Base-by-base conservation (phyloP, 2,888 invertebrate species). In the Tubiluchus corallicola region DNA sequence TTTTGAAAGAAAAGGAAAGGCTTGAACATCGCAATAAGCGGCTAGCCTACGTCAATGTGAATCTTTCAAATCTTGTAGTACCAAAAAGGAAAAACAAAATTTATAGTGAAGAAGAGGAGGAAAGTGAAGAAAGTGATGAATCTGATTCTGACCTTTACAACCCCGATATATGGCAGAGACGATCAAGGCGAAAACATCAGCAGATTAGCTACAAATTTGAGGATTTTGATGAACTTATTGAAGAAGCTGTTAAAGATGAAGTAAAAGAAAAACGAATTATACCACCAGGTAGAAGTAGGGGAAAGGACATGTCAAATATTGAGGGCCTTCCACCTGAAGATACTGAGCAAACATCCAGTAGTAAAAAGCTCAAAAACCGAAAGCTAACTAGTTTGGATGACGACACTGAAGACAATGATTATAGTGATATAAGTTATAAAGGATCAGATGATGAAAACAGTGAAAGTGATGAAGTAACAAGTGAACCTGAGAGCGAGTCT, bases 171-270 rank as follows among this genome's bases (percentile, higher is more conserved):
- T n/a, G 29, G 29, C n/a, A 9, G 29, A 9, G 29, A 29, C 29
- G 58, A 21, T 78, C 87, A 47, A 67, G 87, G 53, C 72, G 90
- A 16, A 79, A 82, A 55, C 73, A 88, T 16, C 70, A 77, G 37
- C 52, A 54, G 51, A 79, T 84, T 45, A 83, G 80, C 61, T 72
- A 72, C 55, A 65, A 65, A 47, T 80, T 88, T 54, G 82, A 83
- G 60, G 92, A 94, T 63, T 96, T 83, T 67, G 96, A 96, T 61
- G 82, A 90, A 20, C 74, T 94, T 62, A 94, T 96, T 54, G 82
- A 85, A 60, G 84, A 83, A 37, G 94, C 94, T 9, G 63, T 68
- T 19, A 55, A 61, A 43, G 62, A 63, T 19, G 64, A 65, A 39
- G 46, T 54, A 4, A 45, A 49, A 39, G 51, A 48, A 5, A 47